phyloP scores from a whole-genome alignment of 2,888 invertebrate genomes.

The Watsonalla binaria region DNA sequence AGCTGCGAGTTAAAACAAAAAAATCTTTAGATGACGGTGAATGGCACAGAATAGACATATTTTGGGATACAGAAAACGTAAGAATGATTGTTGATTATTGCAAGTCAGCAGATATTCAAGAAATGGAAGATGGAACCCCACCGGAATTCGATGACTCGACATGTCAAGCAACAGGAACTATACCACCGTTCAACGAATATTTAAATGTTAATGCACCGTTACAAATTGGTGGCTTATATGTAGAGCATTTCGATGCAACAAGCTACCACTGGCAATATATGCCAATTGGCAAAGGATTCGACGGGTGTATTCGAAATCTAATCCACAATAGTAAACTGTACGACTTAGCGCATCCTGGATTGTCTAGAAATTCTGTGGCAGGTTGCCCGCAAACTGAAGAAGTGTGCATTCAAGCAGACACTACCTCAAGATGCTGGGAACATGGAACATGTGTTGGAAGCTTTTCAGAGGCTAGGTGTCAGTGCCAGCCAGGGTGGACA shows the following conservation, averaged over 20 bases:
- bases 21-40: conserved; percentile 95
- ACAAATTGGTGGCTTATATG: conserved; percentile 95
- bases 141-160: conserved; percentile 93
- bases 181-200: conserved; percentile 97
- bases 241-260: conserved; percentile 92
- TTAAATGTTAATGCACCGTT: conserved; percentile 96
- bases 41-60: conserved; percentile 98
- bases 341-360: conserved; percentile 95
- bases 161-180: conserved; percentile 93
- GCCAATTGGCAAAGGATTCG: conserved; percentile 93
- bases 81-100: conserved; percentile 96
- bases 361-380: conserved; percentile 89
- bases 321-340: conserved; percentile 97
- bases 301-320: conserved; percentile 97
- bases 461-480: conserved; percentile 92
- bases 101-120: conserved; percentile 91
- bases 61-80: conserved; percentile 96
- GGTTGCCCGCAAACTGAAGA: conserved; percentile 97
- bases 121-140: conserved; percentile 93
- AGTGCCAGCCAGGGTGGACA: conserved; percentile 97
- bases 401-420: conserved; percentile 91
- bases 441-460: conserved; percentile 97
- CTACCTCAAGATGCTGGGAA: conserved; percentile 92
- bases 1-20: conserved; percentile 90
- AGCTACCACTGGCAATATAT: conserved; percentile 94